Evolutionary conservation across 2,797 vertebrate species (phyloP).

Genomic region (Platyrinchus mystaceus): DNA sequence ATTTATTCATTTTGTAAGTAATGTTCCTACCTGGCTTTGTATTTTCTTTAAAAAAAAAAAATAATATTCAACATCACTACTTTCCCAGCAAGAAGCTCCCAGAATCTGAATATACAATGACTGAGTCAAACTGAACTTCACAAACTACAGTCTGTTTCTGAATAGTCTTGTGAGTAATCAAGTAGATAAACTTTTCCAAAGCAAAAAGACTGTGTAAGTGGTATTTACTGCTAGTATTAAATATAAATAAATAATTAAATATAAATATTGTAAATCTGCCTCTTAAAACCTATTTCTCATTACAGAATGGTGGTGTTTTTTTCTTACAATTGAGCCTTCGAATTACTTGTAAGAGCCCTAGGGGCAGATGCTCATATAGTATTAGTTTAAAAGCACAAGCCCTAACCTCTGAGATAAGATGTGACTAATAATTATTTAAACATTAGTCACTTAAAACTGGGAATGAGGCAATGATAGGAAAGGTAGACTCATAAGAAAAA

Average conservation of each 20-base stretch:
- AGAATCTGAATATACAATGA: not conserved
- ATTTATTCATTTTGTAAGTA: not conserved
- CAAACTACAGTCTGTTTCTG: not conserved
- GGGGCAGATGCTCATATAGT: conserved; percentile 25
- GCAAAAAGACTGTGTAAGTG: not conserved
- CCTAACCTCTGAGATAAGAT: conserved; percentile 19
- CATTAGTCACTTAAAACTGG: conserved; percentile 24
- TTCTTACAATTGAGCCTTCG: not conserved
- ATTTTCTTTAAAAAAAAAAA: not conserved
- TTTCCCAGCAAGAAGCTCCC: not conserved
- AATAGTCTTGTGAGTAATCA: not conserved
- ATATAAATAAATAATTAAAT: no score
- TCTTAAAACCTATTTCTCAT: conserved; percentile 3
- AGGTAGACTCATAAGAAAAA: conserved; percentile 4
- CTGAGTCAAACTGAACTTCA: not conserved
- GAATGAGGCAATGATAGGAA: conserved; percentile 10
- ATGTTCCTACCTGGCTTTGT: not conserved
- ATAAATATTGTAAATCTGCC: no score
- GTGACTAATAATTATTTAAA: conserved; percentile 46
- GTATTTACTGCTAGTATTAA: not conserved
- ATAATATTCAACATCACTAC: not conserved
- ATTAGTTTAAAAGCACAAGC: conserved; percentile 42
- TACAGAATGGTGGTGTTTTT: not conserved
- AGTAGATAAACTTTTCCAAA: not conserved
- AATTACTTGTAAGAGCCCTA: not conserved